Base-by-base conservation (phyloP, 2,797 vertebrate species). In the Tenualosa thibaudeaui region DNA sequence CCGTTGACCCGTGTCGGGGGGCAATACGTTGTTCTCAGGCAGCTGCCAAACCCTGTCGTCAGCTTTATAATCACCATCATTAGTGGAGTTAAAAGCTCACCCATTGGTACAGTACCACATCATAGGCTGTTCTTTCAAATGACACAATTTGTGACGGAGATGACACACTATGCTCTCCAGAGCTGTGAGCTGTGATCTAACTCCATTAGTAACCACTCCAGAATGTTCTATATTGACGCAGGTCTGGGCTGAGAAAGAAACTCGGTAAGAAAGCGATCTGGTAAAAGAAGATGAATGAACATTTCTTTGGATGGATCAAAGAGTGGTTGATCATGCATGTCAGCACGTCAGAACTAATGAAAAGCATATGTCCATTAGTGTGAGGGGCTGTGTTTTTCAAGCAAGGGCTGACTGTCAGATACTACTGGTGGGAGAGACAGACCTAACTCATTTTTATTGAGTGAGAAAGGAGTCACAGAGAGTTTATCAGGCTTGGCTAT, bases 21-120 rank as follows among this genome's bases (percentile, higher is more conserved):
- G 68, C 37, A 40, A 71, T 71, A 71, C 40, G 31, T 40, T 15
- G 19, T 19, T 46, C 19, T 40, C 40, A 37, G 71, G 71, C 71
- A 78, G 71, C 71, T 78, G 71, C 40, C 40, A 78, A 78, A 78
- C 19, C 71, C 71, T 46, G 40, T 78, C 40, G 22, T 78, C 71
- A 78, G 71, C 71, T 46, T 78, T 78, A 78, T 78, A 78, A 78
- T 78, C 7, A 46, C 71, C 17, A 46, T 78, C 71, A 78, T 78
- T 78, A 78, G 37, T 7, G 71, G 40, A 78, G 71, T 43, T 40
- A 43, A 78, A 22, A 78, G 71, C 71, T 46, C 15, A 37, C 17
- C 15, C 37, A 17, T 22, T 19, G 40, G 37, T 46, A 46, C 71
- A 9, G 37, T 22, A 78, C 37, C 8, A 19, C 40, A 22, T 19